Conservation (phyloP, 2,113 vertebrate species). For the Arvicanthis niloticus region DNA sequence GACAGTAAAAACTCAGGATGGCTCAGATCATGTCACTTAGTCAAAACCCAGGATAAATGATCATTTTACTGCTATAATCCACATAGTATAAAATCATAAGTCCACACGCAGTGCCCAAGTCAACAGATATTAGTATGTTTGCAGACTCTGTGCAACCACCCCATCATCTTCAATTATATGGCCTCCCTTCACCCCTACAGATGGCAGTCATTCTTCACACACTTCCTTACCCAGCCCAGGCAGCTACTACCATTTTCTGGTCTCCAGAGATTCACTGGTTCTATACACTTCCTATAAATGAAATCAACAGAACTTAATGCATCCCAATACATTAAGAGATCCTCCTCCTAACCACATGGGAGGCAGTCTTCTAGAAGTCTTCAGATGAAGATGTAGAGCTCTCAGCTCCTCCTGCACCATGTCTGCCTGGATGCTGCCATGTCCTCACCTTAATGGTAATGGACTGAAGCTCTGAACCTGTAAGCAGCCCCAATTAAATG, state of each 20-base stretch:
- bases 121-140: background rate
- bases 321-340: too few species aligned
- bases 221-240: background rate
- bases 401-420: too few species aligned
- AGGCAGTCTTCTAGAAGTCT: too few species aligned
- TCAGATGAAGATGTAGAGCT: too few species aligned
- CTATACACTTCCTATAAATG: background rate
- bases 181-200: background rate
- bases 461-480: too few species aligned
- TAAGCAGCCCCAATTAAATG: too few species aligned
- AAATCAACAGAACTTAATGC: background rate
- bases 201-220: background rate
- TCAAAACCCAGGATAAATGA: background rate
- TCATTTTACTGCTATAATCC: background rate
- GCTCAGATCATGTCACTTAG: background rate
- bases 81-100: background rate
- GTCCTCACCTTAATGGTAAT: too few species aligned
- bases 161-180: background rate
- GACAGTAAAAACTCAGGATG: background rate
- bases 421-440: too few species aligned
- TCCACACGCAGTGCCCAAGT: background rate
- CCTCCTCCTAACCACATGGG: too few species aligned
- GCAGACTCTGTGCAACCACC: background rate
- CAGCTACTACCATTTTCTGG: background rate
- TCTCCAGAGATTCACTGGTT: background rate